Percentiles rank a stretch among this genome's conserved stretches.
These are phyloP conservation scores for Tadarida brasiliensis DNA, from an alignment of 2,797 vertebrate genomes.

Conservation along the genomic window DNA sequence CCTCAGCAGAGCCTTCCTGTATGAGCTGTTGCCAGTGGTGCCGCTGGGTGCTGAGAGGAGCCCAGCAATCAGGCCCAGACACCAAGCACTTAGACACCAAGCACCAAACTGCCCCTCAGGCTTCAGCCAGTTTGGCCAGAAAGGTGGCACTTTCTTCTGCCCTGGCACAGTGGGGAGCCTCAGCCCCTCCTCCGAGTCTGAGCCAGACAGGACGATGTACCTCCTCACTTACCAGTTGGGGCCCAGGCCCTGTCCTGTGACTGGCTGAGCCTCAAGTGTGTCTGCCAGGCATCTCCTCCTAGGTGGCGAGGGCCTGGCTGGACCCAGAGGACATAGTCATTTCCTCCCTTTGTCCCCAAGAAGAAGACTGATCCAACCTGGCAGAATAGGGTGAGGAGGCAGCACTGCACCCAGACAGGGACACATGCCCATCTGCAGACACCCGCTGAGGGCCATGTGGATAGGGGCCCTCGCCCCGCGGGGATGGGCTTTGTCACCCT, in stretches of 20 bases:
- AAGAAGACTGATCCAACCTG: background rate
- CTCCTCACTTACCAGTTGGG: background rate
- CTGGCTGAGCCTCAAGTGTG: background rate
- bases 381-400: background rate
- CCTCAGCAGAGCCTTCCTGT: background rate
- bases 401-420: background rate
- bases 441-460: background rate
- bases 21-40: background rate
- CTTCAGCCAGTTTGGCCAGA: background rate
- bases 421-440: background rate
- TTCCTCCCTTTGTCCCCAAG: background rate
- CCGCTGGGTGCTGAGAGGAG: background rate
- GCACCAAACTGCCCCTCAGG: background rate
- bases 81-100: background rate
- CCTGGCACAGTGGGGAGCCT: background rate
- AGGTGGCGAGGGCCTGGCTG: background rate
- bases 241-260: background rate
- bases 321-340: background rate
- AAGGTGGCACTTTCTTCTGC: background rate
- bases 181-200: accelerated
- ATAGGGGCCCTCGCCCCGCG: background rate
- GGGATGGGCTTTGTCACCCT: background rate
- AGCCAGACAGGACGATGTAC: background rate
- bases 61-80: background rate
- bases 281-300: background rate